Conservation (phyloP, 2,888 invertebrate genomes). For the Atherix ibis region DNA sequence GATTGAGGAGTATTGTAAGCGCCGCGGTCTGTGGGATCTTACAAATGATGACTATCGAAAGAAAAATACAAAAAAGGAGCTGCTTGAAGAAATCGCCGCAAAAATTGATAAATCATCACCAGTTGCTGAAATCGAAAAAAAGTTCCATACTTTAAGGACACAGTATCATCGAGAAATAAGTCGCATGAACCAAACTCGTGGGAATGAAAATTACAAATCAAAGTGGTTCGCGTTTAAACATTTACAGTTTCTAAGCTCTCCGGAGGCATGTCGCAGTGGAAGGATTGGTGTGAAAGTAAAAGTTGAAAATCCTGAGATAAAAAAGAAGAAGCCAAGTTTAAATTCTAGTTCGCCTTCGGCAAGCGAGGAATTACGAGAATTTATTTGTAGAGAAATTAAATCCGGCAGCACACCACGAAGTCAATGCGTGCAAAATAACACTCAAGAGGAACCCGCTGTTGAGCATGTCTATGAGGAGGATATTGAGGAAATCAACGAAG, state of each 20-base stretch:
- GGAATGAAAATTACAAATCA: conserved; percentile 36
- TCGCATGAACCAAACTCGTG: conserved; percentile 36
- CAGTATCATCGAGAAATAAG: conserved; percentile 44
- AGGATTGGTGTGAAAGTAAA: conserved; percentile 25
- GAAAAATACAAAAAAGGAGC: conserved; percentile 27
- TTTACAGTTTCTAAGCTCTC: conserved; percentile 42
- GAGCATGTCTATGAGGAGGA: conserved; percentile 1
- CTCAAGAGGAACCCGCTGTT: neutral
- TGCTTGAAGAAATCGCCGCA: conserved; percentile 24
- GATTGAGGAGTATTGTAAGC: conserved; percentile 27
- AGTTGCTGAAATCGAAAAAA: conserved; percentile 38
- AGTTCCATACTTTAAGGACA: conserved; percentile 43
- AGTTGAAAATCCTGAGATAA: conserved; percentile 21
- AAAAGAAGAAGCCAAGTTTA: conserved; percentile 1
- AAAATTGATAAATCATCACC: conserved; percentile 26
- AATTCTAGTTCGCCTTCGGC: neutral
- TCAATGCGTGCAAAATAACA: neutral
- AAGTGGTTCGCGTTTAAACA: conserved; percentile 40
- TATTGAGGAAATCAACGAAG: neutral
- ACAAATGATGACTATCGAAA: conserved; percentile 32
- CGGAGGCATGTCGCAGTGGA: conserved; percentile 30
- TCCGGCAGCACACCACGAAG: too few relatives aligned
- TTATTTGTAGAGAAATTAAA: neutral
- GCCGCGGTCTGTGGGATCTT: conserved; percentile 31
- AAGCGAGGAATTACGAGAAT: neutral